Evolutionary conservation across 2,888 invertebrate species (phyloP).

Genomic region (Stramonita haemastoma): DNA sequence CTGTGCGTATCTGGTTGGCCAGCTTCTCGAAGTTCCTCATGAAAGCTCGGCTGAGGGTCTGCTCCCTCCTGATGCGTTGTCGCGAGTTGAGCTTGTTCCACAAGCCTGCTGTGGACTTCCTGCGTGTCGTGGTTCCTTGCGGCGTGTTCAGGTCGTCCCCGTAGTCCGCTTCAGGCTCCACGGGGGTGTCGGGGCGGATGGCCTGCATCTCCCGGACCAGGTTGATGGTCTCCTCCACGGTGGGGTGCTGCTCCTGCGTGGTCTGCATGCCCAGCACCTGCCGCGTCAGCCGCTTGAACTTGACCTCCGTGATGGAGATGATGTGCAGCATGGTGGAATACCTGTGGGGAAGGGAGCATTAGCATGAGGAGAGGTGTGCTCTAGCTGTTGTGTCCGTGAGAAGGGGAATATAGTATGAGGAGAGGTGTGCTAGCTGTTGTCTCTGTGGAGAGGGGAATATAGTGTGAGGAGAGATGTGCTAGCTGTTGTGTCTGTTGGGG

Average conservation of each 20-base stretch:
- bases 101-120: background rate
- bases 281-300: conserved; percentile 41
- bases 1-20: conserved; percentile 50
- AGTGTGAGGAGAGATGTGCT: too few species aligned
- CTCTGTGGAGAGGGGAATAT: too few species aligned
- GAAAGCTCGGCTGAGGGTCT: conserved; percentile 59
- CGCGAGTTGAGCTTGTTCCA: conserved; percentile 40
- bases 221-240: conserved; percentile 49
- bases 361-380: too few species aligned
- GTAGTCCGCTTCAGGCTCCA: conserved; percentile 34
- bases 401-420: too few species aligned
- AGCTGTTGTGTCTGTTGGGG: too few species aligned
- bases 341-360: conserved; percentile 76
- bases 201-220: conserved; percentile 49
- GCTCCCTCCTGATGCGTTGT: conserved; percentile 8
- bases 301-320: conserved; percentile 87
- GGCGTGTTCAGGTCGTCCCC: conserved; percentile 7
- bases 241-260: background rate
- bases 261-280: conserved; percentile 35
- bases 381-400: too few species aligned
- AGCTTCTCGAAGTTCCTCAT: conserved; percentile 56
- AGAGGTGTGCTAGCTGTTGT: too few species aligned
- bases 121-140: background rate
- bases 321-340: conserved; percentile 98
- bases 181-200: conserved; percentile 31